These are phyloP conservation scores for Aleiodes testaceus DNA, from an alignment of 2,888 invertebrate species.

Conservation along the genomic window DNA sequence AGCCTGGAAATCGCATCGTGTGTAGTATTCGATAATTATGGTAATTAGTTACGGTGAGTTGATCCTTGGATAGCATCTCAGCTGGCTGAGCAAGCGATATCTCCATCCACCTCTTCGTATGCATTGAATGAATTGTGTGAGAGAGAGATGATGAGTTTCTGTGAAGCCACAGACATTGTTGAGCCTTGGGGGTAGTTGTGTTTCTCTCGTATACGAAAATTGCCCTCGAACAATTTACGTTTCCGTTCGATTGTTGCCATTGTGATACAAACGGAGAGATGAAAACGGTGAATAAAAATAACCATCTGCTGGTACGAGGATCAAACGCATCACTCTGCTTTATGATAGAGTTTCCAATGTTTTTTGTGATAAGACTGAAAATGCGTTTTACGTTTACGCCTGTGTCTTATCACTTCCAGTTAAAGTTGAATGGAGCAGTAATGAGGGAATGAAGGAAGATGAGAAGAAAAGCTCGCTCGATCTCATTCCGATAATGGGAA, in stretches of 20 bases:
- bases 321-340: constrained; percentile 15
- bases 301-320: constrained; percentile 13
- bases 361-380: constrained; percentile 13
- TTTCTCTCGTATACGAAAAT: neutral
- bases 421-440: constrained; percentile 20
- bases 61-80: constrained; percentile 32
- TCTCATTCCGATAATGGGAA: constrained; percentile 33
- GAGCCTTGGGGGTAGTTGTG: constrained; percentile 21
- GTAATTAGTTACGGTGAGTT: constrained; percentile 45
- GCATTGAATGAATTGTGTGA: constrained; percentile 4
- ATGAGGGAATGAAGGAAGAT: neutral
- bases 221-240: constrained; percentile 34
- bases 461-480: constrained; percentile 16
- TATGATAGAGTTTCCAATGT: constrained; percentile 8
- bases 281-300: constrained; percentile 14
- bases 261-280: neutral
- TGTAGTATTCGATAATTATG: constrained; percentile 46
- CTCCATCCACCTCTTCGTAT: constrained; percentile 1
- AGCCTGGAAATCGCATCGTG: constrained; percentile 7
- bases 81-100: constrained; percentile 37
- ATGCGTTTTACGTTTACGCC: constrained; percentile 21
- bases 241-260: constrained; percentile 26
- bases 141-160: constrained; percentile 33
- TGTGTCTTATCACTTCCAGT: constrained; percentile 18
- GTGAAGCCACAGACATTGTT: constrained; percentile 31